These are phyloP conservation scores for Anastrepha obliqua DNA, from an alignment of 1,140 invertebrate genomes.

Conservation along the genomic window DNA sequence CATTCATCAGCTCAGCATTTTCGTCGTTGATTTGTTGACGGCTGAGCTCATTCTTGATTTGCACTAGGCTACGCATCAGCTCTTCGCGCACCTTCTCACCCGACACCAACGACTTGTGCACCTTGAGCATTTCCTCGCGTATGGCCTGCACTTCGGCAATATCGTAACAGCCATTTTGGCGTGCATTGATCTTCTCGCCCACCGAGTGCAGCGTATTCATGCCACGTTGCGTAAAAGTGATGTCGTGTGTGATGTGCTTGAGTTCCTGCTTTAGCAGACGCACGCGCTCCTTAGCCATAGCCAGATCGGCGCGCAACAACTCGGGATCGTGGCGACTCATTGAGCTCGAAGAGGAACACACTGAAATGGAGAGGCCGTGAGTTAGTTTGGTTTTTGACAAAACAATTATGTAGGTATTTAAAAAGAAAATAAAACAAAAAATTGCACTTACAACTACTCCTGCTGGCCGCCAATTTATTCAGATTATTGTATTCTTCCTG, in stretches of 20 bases:
- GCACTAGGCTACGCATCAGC: constrained; percentile 93
- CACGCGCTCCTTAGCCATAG: constrained; percentile 90
- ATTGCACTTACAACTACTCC: constrained; percentile 86
- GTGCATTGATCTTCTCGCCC: constrained; percentile 90
- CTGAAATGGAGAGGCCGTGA: constrained; percentile 76
- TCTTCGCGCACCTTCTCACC: constrained; percentile 92
- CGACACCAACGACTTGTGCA: constrained; percentile 91
- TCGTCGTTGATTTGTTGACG: constrained; percentile 87
- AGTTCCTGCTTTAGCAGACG: constrained; percentile 92
- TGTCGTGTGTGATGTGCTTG: constrained; percentile 92
- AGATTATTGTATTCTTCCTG: constrained; percentile 97
- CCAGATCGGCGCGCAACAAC: constrained; percentile 92
- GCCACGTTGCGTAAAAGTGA: constrained; percentile 92
- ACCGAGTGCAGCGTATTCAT: constrained; percentile 94
- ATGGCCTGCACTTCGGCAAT: constrained; percentile 95
- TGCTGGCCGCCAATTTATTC: constrained; percentile 88
- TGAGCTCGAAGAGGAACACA: constrained; percentile 92
- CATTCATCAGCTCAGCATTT: constrained; percentile 79
- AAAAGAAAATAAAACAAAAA: too few species aligned
- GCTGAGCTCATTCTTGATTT: constrained; percentile 94
- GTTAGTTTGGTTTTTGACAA: too few species aligned
- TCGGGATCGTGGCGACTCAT: constrained; percentile 96
- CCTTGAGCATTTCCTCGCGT: constrained; percentile 92
- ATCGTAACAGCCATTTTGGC: constrained; percentile 90
- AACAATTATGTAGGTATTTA: too few species aligned